Conservation (phyloP, 2,888 invertebrate species). For the Trichopoda pennipes region DNA sequence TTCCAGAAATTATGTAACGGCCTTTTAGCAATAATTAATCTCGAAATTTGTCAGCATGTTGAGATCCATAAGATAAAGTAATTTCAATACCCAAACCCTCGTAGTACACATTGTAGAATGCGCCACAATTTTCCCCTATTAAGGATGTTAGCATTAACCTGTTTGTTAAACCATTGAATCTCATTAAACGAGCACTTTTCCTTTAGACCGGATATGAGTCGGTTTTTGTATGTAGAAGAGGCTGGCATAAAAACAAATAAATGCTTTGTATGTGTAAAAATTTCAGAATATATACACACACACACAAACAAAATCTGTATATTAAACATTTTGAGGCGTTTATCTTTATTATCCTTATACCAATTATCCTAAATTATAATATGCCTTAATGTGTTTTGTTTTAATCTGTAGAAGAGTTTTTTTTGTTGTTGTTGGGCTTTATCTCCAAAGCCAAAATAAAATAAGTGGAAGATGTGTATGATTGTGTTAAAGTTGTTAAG, state of each 20-base stretch:
- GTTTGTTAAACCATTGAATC: slow-evolving; percentile 53
- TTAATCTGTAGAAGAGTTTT: background rate
- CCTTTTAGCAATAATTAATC: too few species aligned
- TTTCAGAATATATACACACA: background rate
- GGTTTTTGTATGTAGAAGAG: slow-evolving; percentile 15
- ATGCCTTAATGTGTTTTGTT: slow-evolving; percentile 68
- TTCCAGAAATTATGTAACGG: too few species aligned
- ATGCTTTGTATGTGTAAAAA: slow-evolving; percentile 18
- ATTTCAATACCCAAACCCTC: too few species aligned
- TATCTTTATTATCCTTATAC: slow-evolving; percentile 79
- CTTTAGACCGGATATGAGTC: slow-evolving; percentile 33
- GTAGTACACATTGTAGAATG: too few species aligned
- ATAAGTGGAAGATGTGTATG: too few species aligned
- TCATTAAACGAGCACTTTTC: slow-evolving; percentile 46
- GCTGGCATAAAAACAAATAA: slow-evolving; percentile 11
- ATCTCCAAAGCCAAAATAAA: slow-evolving; percentile 1
- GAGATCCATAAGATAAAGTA: too few species aligned
- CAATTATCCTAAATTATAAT: slow-evolving; percentile 79
- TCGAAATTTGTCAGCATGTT: too few species aligned
- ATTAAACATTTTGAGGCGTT: slow-evolving; percentile 66
- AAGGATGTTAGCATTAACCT: background rate
- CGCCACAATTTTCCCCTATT: background rate
- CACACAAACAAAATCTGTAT: slow-evolving; percentile 2
- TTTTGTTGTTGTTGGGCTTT: slow-evolving; percentile 1
- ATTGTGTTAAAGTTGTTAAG: slow-evolving; percentile 50